These are phyloP conservation scores for Drosophila repleta DNA, from an alignment of 1,140 invertebrate species.

Conservation along the genomic window DNA sequence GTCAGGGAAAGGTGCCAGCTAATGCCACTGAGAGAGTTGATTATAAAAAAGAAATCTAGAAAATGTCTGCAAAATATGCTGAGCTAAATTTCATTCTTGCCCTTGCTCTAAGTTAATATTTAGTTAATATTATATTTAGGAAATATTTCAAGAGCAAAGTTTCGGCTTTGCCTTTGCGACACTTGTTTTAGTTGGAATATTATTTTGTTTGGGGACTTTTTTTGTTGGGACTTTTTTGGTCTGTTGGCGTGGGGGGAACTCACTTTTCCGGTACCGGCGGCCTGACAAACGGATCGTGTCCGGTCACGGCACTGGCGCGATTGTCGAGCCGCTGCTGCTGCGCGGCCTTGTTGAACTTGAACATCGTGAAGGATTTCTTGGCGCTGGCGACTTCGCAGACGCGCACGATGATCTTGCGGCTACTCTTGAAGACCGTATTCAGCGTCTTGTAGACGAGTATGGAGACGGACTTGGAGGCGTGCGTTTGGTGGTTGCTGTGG, in stretches of 20 bases:
- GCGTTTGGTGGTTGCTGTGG: slow-evolving; percentile 50
- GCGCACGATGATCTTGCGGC: slow-evolving; percentile 83
- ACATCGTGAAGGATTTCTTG: slow-evolving; percentile 86
- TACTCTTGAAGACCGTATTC: slow-evolving; percentile 83
- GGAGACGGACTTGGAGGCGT: slow-evolving; percentile 78
- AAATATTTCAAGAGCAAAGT: neutral
- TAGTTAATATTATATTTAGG: no score
- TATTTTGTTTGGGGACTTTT: no score
- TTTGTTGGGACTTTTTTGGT: neutral
- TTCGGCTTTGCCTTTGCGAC: slow-evolving; percentile 17
- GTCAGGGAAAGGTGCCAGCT: no score
- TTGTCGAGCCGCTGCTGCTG: slow-evolving; percentile 87
- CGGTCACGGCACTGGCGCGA: slow-evolving; percentile 87
- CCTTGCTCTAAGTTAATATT: neutral
- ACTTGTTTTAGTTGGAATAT: slow-evolving; percentile 2
- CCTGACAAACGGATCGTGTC: slow-evolving; percentile 90
- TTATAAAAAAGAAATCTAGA: no score
- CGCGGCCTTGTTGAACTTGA: slow-evolving; percentile 90
- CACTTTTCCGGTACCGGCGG: slow-evolving; percentile 86
- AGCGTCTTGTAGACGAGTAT: slow-evolving; percentile 83
- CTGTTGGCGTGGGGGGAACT: slow-evolving; percentile 36
- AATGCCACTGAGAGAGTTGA: no score
- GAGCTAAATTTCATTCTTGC: neutral
- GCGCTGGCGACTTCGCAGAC: slow-evolving; percentile 83
- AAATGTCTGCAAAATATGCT: no score